Base-by-base conservation (phyloP, 2,888 invertebrate genomes). In the Periphyllus acericola region DNA sequence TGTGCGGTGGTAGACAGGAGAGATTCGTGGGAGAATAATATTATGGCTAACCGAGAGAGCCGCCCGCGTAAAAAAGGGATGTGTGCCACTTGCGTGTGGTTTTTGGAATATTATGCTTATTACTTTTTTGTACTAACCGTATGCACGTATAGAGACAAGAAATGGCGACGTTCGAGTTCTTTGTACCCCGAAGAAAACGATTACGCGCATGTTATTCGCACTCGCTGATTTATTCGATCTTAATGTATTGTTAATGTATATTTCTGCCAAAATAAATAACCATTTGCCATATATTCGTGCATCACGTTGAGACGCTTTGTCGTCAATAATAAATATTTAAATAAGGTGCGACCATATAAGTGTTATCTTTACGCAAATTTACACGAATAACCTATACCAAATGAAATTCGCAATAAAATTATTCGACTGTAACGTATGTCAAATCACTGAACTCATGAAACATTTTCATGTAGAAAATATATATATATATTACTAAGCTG, bases 11-110 rank as follows among this genome's bases (percentile, higher is more conserved):
- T 76, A 85, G 84, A 85, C 84, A 85, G 84, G 76, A 85, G 84
- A 85, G 84, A 85, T 85, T 85, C 84, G 84, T 85, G 84, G 84
- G 84, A 85, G 84, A 85, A 85, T 85, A 34, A 85, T 85, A 68
- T 84, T 78, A 52, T 68, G 78, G 68, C 66, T 78, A 78, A 52
- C 66, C 46, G 75, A 68, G 25, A 25, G 17, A 84, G 34, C 68
- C 34, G 75, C 76, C 76, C 84, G 84, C 66, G 76, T 68, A 78
- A 85, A 85, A 75, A 85, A 85, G 84, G 84, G 84, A 85, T 68
- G 66, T 68, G 78, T 78, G 66, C 60, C 60, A 29, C 29, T n/a
- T 68, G 68, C n/a, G 84, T 84, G 84, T 76, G 84, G 66, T 84
- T 84, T 84, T 76, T 17, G 75, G 76, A 83, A 74, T 52, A 82